Conservation (phyloP, 1,140 invertebrate species). For the Drosophila kurseongensis region DNA sequence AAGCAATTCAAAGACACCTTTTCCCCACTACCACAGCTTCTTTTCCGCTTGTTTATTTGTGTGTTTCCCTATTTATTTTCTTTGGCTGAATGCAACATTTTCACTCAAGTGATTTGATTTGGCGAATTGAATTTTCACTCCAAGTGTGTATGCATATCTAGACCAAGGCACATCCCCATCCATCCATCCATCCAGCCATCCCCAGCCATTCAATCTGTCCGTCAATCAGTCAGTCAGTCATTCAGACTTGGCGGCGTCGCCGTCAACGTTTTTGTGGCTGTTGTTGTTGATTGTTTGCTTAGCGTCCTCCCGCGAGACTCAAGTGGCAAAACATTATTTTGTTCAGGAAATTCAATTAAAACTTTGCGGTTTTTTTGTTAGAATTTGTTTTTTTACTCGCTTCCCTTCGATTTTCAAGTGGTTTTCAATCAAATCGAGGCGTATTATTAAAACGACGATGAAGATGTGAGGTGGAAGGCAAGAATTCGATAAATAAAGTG, state of each 20-base stretch:
- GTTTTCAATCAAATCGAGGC: slow-evolving; percentile 76
- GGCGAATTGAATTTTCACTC: slow-evolving; percentile 76
- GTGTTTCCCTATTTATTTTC: slow-evolving; percentile 56
- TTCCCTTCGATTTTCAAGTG: slow-evolving; percentile 54
- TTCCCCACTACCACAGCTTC: slow-evolving; percentile 12
- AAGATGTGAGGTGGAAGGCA: slow-evolving; percentile 2
- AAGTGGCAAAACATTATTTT: slow-evolving; percentile 82
- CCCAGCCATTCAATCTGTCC: slow-evolving; percentile 25
- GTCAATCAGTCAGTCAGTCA: slow-evolving; percentile 55
- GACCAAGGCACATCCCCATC: slow-evolving; percentile 30
- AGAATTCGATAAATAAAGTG: slow-evolving; percentile 39
- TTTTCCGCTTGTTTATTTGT: slow-evolving; percentile 39
- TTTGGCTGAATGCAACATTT: slow-evolving; percentile 56
- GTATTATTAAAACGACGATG: slow-evolving; percentile 22
- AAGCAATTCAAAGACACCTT: slow-evolving; percentile 58
- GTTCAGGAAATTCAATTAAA: slow-evolving; percentile 82
- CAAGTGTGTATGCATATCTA: slow-evolving; percentile 75
- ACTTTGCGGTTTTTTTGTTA: slow-evolving; percentile 79
- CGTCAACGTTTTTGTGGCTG: slow-evolving; percentile 40
- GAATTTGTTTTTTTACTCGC: slow-evolving; percentile 56
- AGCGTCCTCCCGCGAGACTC: slow-evolving; percentile 78
- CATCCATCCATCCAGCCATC: slow-evolving; percentile 1
- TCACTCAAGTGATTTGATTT: slow-evolving; percentile 83
- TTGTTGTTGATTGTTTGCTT: slow-evolving; percentile 67
- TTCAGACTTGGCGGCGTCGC: slow-evolving; percentile 49